Conservation (phyloP, 37 sponge, comb jelly and placozoan species). For the Haliclona indistincta region DNA sequence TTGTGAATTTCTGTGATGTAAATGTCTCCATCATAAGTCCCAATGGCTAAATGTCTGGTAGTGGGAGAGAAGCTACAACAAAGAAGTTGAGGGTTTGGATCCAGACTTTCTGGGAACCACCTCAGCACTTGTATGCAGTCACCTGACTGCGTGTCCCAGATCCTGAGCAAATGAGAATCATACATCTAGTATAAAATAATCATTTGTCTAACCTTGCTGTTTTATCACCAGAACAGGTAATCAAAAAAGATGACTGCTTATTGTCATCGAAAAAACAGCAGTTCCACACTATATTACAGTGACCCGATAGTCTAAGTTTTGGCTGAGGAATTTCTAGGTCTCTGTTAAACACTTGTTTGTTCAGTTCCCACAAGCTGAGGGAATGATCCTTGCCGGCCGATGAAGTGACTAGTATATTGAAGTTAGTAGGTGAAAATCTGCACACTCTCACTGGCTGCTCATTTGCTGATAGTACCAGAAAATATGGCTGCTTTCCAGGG, state of each 20-base stretch:
- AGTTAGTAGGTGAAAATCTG: not conserved
- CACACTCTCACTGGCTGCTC: not conserved
- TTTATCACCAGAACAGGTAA: slow-evolving; percentile 2
- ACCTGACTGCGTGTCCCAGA: not conserved
- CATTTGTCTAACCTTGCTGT: not conserved
- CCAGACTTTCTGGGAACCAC: not conserved
- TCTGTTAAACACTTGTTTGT: too few species aligned
- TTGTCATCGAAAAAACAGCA: not conserved
- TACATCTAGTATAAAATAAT: not conserved
- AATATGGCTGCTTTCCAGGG: not conserved
- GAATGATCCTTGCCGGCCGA: not conserved
- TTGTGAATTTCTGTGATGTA: not conserved
- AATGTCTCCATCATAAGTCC: not conserved
- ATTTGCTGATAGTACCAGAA: not conserved
- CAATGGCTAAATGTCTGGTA: not conserved
- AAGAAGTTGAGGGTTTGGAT: slow-evolving; percentile 3
- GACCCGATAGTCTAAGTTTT: not conserved
- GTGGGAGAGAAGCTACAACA: not conserved
- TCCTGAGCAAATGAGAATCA: not conserved
- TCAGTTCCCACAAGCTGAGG: not conserved
- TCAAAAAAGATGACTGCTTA: not conserved
- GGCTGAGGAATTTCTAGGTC: too few species aligned
- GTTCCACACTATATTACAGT: slow-evolving; percentile 8
- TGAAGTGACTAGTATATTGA: too few species aligned
- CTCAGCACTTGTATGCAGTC: not conserved